phyloP scores from a whole-genome alignment of 1,140 invertebrate species.

The Heliconius nattereri region DNA sequence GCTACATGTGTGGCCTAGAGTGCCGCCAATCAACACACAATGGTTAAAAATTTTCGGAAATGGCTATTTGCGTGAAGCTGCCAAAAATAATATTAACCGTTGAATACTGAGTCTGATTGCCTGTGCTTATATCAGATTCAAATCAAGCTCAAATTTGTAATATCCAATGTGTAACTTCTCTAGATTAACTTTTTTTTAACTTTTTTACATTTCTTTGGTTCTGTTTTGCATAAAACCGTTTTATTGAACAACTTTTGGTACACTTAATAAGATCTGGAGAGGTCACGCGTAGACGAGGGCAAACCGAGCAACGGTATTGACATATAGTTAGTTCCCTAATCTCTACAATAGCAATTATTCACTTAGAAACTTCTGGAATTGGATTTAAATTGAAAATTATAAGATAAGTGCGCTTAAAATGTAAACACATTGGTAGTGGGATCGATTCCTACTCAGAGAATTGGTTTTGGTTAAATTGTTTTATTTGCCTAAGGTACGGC shows the following conservation, averaged over 20 bases:
- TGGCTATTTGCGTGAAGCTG: too few species aligned
- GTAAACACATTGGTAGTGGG: neutral
- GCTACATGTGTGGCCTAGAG: too few species aligned
- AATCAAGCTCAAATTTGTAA: too few species aligned
- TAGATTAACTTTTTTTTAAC: too few species aligned
- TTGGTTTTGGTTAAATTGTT: too few species aligned
- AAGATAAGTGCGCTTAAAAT: neutral
- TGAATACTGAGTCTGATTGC: too few species aligned
- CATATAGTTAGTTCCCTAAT: neutral
- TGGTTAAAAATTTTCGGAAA: too few species aligned
- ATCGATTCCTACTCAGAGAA: too few species aligned
- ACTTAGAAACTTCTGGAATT: neutral
- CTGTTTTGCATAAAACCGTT: neutral
- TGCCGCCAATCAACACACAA: neutral
- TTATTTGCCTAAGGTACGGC: too few species aligned
- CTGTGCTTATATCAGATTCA: too few species aligned
- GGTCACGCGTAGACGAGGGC: slow-evolving; percentile 20
- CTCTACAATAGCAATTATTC: neutral
- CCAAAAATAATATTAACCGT: too few species aligned
- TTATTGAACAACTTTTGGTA: slow-evolving; percentile 26
- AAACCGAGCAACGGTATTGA: slow-evolving; percentile 6
- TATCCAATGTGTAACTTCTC: too few species aligned
- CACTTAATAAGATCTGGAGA: slow-evolving; percentile 34
- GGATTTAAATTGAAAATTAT: neutral
- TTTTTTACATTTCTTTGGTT: slow-evolving; percentile 3